Evolutionary conservation across 2,888 invertebrate genomes (phyloP), one percentile per base, ranked within the genome.

Genomic region (Drosophila leonis): DNA sequence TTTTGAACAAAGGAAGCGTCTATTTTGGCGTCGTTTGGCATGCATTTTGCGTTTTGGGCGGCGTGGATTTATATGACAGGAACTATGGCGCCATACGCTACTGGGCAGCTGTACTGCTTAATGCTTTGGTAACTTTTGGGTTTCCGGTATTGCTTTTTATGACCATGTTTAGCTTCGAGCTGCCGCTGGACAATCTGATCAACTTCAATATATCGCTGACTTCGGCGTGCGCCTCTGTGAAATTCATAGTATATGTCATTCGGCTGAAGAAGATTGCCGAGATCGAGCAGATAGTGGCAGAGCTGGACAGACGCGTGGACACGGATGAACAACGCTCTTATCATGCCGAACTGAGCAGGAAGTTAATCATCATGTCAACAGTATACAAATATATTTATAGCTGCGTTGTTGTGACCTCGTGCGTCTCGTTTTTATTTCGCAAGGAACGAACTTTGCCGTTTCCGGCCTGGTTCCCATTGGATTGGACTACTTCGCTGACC

Each of bases 401-500:
- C 4, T 0, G 18, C 0, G n/a, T 64, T 0, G 7, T 31, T 0
- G 0, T 82, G 18, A 65, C 31, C 27, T n/a, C 66, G 0, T 54
- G 31, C 4, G 0, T 52, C 3, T 27, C 56, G 0, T 59, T 80
- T 39, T 0, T 75, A 0, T 60, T 80, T 13, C 29, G 31, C 0
- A 20, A 18, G 0, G 46, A 72, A 6, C 77, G 87, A 0, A 37
- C 46, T 20, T 24, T 85, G n/a, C 82, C 84, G 0, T 39, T 78
- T n/a, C 74, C 79, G 1, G 37, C 65, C 27, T 81, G 87, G 84
- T 71, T 79, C 15, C 85, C 89, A 0, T 39, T 76, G 27, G 75
- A 88, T 31, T 85, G 87, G 84, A 33, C 29, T 0, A 51, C 18
- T 0, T 88, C 89, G 0, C 7, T 44, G 33, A 2, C 10, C 0